Base-by-base conservation (phyloP, 1,140 invertebrate genomes). In the Bombus waltoni region DNA sequence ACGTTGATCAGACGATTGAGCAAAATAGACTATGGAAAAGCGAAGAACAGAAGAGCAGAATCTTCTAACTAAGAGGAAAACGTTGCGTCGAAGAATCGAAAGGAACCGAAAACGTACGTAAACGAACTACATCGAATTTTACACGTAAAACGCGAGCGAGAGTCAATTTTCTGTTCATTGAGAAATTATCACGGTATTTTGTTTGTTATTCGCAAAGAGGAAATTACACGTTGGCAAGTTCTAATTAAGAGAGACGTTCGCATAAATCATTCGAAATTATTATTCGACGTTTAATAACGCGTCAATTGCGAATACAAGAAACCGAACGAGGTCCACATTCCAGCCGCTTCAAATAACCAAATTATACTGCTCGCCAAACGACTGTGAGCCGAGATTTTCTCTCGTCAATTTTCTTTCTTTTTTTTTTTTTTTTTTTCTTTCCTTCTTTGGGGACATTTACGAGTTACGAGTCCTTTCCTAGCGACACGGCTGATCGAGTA, bases 381-480 rank as follows among this genome's bases (percentile, higher is more conserved):
- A 53, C 59, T 15, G 3, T 5, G 25, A 35, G 28, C 11, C 15
- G n/a, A 78, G 25, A 28, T 59, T 38, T 83, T 53, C 18, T 3
- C 25, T 4, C 13, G 35, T 47, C 10, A 44, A 28, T 47, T 47
- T 68, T 81, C n/a, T 76, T 40, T 83, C 28, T 66, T n/a, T 42
- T 22, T 28, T 28, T 53, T 38, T 74, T 35, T 47, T 57, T 13
- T 74, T 35, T 53, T 28, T 28, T 9, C 6, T 28, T n/a, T 32
- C 22, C 47, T 25, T 59, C 38, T 74, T 81, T 62, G 47, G 53
- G 47, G 11, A 70, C 84, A 70, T 4, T 71, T 44, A 38, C 47
- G 28, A 53, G 47, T 53, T 53, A 53, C 47, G 75, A 57, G n/a
- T 70, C 65, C 75, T 70, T 71, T 84, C 66, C 65, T 72, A 85